Base-by-base conservation (phyloP, 2,888 invertebrate genomes). In the Ashinkailepas kermadecensis region DNA sequence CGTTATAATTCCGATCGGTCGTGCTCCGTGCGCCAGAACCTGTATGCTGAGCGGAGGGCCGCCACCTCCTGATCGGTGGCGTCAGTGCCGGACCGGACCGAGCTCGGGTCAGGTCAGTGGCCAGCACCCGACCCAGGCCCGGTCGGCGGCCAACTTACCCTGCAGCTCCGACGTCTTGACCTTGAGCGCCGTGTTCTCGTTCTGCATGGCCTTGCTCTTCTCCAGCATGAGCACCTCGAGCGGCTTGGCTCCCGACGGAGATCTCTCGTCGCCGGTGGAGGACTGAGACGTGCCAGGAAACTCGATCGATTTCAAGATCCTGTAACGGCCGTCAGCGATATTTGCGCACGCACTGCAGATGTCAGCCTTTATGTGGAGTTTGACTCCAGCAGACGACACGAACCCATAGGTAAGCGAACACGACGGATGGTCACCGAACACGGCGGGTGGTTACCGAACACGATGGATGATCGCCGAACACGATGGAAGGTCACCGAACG, bases 161-260 rank as follows among this genome's bases (percentile, higher is more conserved):
- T 79, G 79, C 13, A 79, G 79, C 23, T 79, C 58, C 23, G 58
- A n/a, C 13, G 57, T 79, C 58, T 79, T 79, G 58, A 58, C 59
- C 80, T 84, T 84, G 59, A 83, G 80, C 21, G 82, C 39, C 23
- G 83, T 84, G 81, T 91, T 91, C 85, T 90, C 90, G 84, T 90
- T 89, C 85, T 91, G 91, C 83, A 93, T 87, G 65, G 91, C 90
- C 87, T 93, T 93, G 86, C 93, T 92, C 86, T 94, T 92, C 88
- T 95, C 94, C 87, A 94, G 88, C 81, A 94, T 89, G 85, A 93
- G 88, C 85, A 92, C 90, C 87, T 95, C 94, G 85, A 94, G 89
- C 84, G 89, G 59, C 25, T 57, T n/a, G 59, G 79, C 57, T 58
- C 12, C 59, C 57, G 57, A 79, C 79, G 1, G 58, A 23, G 79